Base-by-base conservation (phyloP, 64 coral and sea anemone genomes). In the Dendrophyllia cribrosa region DNA sequence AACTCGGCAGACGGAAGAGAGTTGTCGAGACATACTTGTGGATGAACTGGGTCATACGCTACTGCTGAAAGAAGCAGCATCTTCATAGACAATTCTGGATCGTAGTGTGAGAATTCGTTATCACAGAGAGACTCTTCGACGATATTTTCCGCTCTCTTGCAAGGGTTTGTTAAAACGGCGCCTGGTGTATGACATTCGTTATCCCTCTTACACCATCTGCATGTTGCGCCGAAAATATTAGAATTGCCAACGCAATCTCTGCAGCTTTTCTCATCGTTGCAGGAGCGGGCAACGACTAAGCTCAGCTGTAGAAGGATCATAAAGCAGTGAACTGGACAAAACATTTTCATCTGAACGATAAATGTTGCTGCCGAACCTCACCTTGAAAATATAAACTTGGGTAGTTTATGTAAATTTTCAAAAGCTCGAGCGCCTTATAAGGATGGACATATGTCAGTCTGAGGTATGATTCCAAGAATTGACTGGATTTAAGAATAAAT, bases 31-130 rank as follows among this genome's bases (percentile, higher is more conserved):
- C 89, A 91, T 43, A 23, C n/a, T 47, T 84, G 89, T 1, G 67
- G 89, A 84, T 84, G n/a, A 48, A 3, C 5, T 61, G 50, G 78
- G 7, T 91, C 78, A 49, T 89, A 91, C 7, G 89, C 89, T 8
- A 25, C 78, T 13, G 89, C 50, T 15, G 89, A 91, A 8, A 91
- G 58, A 56, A 91, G 16, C 17, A 91, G 22, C 89, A 91, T 91
- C 43, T 91, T 91, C 17, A 83, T 5, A 43, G 89, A 83, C 16
- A 91, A 91, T 0, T 84, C 51, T 8, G 89, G 66, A 3, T 74
- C 66, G 66, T 91, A 91, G 13, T 16, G 9, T 19, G 89, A 83
- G 1, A 82, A 56, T 34, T 87, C 14, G 2, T 87, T 65, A 23
- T 58, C 66, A 25, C 83, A 87, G 16, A 24, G 66, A 26, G 66